Evolutionary conservation across 2,797 vertebrate genomes (phyloP), one percentile per base, ranked within the genome.

Genomic region (Miichthys miiuy): DNA sequence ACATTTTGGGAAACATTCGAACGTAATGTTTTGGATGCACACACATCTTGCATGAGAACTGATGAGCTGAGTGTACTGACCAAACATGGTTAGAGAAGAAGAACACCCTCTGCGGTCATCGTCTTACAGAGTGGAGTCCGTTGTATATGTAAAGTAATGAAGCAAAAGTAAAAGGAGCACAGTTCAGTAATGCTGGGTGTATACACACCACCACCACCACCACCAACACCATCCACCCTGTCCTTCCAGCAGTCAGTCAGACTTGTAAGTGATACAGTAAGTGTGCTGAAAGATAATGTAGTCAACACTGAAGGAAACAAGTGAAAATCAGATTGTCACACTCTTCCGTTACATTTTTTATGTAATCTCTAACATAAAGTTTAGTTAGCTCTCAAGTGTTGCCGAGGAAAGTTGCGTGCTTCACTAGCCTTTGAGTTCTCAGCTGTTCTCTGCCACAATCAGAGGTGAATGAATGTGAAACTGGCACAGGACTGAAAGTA

Each of bases 41-140:
- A 23, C 25, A 48, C 27, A 4, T 48, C 47, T 47, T 46, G 21
- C 20, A 57, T 61, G 46, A 41, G 30, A 60, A 61, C 20, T 38
- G 44, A 50, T 18, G 55, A 57, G 12, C 68, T 46, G 44, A 20
- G 23, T 41, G n/a, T 50, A 10, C 4, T 67, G 21, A 42, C 63
- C 54, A 75, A 75, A 75, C 46, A 51, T 57, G 63, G 62, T 38
- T 21, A 41, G 11, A 52, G 52, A 42, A 38, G 9, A 21, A n/a
- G 44, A 60, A 17, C 34, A 47, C 20, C 10, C 14, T 16, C 41
- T 57, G 27, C 17, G 27, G 61, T 21, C 10, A 11, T 38, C 23
- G 5, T 47, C 13, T 25, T 27, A n/a, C 34, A 4, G 11, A 44
- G 48, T 20, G 2, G 17, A 13, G 46, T 20, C 30, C n/a, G 8